Base-by-base conservation (phyloP, 2,113 vertebrate genomes). In the Podarcis cretensis region DNA sequence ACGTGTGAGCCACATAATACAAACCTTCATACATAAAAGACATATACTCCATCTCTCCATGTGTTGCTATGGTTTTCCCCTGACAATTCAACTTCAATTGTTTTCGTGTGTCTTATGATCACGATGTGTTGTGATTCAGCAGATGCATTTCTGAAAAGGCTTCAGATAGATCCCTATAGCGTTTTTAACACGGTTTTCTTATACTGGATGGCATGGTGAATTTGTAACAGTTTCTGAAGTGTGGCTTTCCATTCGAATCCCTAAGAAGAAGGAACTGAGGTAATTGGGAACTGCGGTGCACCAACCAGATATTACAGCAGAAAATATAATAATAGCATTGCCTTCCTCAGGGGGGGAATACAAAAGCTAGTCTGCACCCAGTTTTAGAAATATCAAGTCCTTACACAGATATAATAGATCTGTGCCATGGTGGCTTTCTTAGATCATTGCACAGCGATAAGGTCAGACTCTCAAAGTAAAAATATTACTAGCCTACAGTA, bases 131-230 rank as follows among this genome's bases (percentile, higher is more conserved):
- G 23, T 83, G 81, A 86, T 92, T 96, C 80, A 87, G 13, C 81
- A 54, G 23, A 40, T 88, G 43, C 20, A 57, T 81, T 89, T 65
- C 21, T 81, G 43, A 83, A 69, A 1, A 20, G 48, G 10, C 48
- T 86, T 82, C 5, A 32, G 65, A 43, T 16, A 54, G 84, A 85
- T 87, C 7, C 69, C 81, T 86, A 80, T 76, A 88, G 8, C 84
- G 89, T 94, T 96, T 96, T 96, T 96, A 95, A 93, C 73, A 63
- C 94, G 91, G 10, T 94, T 96, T 96, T 89, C 87, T 94, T 94
- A 89, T 84, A 14, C 65, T 96, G 96, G 95, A 35, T 6, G 86
- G 91, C 94, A 96, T 93, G 95, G 83, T 89, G 91, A 94, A 59
- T 86, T 96, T 94, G 73, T 92, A 92, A 95, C 95, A 93, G 86